Evolutionary conservation across 1,140 invertebrate genomes (phyloP), one percentile per base, ranked within the genome.

Genomic region (Diorhabda elongata): DNA sequence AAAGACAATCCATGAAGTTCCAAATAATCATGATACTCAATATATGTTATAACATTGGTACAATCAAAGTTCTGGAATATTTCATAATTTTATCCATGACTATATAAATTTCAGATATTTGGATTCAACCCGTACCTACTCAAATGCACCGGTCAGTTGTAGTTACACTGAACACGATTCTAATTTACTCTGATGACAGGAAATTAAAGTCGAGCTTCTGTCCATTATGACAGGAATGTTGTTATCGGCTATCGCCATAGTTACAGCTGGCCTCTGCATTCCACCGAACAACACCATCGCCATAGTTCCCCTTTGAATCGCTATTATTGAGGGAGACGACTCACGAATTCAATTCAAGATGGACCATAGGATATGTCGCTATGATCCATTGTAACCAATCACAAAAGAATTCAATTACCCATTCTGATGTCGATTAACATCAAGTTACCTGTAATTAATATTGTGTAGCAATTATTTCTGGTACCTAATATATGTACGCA

Each of bases 131-230:
- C 26, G 26, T 26, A 26, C 26, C 26, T 26, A 26, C 26, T 26
- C 26, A 26, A 26, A 26, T 26, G 26, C 26, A 26, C 26, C 66
- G 64, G 64, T n/a, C 47, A 52, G 47, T 52, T 52, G 47, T 71
- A 73, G 64, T 74, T 69, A 69, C 69, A 60, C 44, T 61, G 71
- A 68, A 73, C 70, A 68, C 67, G 59, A 58, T 68, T 71, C 74
- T 74, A 76, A 76, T 76, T 76, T 76, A 76, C 64, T 71, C 70
- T 76, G 74, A 76, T 75, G 74, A 76, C 75, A 73, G 75, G 75
- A 76, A 76, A 76, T 76, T 75, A 76, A 76, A 76, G 73, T 73
- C 71, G 64, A 73, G 71, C 73, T 73, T 70, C 71, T 75, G 73
- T 75, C 73, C 75, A 75, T 74, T 75, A 74, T 73, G 69, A 60